Evolutionary conservation across 2,113 vertebrate genomes (phyloP).

Genomic region (Dendrocopos noguchii): DNA sequence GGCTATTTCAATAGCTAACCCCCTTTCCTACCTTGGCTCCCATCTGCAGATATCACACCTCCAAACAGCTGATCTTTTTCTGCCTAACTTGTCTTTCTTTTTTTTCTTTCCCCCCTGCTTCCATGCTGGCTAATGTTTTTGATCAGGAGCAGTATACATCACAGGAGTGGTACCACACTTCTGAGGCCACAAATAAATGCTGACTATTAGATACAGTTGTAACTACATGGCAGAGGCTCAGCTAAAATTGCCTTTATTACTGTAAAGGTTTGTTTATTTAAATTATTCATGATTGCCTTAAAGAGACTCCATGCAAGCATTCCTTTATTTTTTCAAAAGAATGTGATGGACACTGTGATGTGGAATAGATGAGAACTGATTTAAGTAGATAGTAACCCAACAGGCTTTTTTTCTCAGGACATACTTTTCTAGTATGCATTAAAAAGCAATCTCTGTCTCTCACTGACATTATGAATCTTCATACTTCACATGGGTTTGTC

Average conservation of each 20-base stretch:
- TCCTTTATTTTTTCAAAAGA: neutral
- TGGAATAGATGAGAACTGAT: neutral
- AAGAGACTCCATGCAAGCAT: neutral
- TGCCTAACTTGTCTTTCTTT: neutral
- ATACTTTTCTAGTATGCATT: neutral
- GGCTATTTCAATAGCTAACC: constrained; percentile 56
- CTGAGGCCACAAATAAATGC: constrained; percentile 29
- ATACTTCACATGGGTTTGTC: neutral
- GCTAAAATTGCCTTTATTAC: neutral
- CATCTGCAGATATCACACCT: constrained; percentile 59
- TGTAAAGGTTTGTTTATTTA: neutral
- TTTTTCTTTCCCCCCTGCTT: neutral
- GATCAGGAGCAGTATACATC: constrained; percentile 18
- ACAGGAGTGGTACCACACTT: neutral
- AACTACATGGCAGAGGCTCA: neutral
- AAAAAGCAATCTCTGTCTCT: neutral
- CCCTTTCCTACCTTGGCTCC: constrained; percentile 57
- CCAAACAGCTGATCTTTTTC: constrained; percentile 68
- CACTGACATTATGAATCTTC: neutral
- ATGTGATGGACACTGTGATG: neutral
- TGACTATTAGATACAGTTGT: neutral
- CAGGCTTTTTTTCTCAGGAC: neutral
- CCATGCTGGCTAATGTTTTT: constrained; percentile 18
- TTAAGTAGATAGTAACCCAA: neutral
- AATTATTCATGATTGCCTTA: neutral